Evolutionary conservation across 1,140 invertebrate genomes (phyloP), one percentile per base, ranked within the genome.

Genomic region (Lamellibrachia luymesi): DNA sequence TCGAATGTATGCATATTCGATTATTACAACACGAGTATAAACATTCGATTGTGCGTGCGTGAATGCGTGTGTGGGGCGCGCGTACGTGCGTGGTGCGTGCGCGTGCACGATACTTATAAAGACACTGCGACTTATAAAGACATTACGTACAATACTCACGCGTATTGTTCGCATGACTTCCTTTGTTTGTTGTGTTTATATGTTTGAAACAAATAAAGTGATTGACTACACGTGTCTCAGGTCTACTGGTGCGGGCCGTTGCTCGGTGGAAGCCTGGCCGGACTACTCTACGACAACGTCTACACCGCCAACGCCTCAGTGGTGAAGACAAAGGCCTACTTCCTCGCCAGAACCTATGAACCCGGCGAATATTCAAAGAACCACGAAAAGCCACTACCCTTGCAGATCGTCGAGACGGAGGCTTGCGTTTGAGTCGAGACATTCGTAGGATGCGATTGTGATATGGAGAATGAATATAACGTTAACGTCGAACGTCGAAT

Each of bases 221-320:
- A 38, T 38, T 38, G 38, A 38, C 38, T 0, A 38, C 38, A 38
- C 38, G 38, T 51, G 17, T 91, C 27, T 27, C 96, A 98, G 98
- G 97, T 99, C 4, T 99, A 98, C 96, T 99, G 98, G 98, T 97
- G 98, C n/a, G 98, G 98, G 0, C 98, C 98, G 0, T 96, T 98
- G 1, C 94, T 97, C 2, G 98, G 98, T 2, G 98, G 97, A 4
- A 95, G 97, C 4, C 91, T 98, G 1, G 98, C 98, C 8, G 98
- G 98, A 1, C 94, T 97, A 1, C 94, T 98, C 10, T 99, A 99
- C 97, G 97, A 97, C 50, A 93, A 93, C 8, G 38, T 93, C 49
- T 93, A 92, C 56, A 64, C 93, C 10, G 90, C 64, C 10, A 52
- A 92, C 92, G 92, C 92, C 50, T 51, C 50, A 10, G 8, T 92